These are phyloP conservation scores for Hydrozoanthus gracilis DNA, from an alignment of 92 coral and sea anemone species.

Conservation along the genomic window DNA sequence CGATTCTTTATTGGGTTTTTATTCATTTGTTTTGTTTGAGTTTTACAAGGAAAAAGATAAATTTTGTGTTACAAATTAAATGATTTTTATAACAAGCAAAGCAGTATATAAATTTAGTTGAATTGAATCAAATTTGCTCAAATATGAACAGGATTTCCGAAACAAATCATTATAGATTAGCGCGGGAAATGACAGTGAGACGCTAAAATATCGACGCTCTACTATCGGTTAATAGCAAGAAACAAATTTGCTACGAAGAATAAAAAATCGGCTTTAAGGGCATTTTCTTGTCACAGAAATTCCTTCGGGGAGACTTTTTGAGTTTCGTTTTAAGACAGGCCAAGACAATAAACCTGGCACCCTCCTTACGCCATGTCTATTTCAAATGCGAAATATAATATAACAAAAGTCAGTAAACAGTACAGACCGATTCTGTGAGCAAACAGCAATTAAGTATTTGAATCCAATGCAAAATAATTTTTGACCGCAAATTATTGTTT, in stretches of 20 bases:
- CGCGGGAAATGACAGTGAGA: neutral
- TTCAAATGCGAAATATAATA: neutral
- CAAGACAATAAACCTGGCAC: neutral
- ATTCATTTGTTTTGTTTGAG: too few relatives aligned
- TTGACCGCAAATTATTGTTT: neutral
- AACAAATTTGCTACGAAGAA: neutral
- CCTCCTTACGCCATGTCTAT: neutral
- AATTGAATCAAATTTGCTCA: neutral
- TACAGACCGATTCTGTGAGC: neutral
- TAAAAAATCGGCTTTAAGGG: neutral
- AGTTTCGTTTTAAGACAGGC: neutral
- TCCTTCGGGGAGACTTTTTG: neutral
- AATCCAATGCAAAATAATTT: neutral
- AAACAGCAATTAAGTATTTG: neutral
- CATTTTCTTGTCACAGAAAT: neutral
- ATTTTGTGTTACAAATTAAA: neutral
- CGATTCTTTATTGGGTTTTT: too few relatives aligned
- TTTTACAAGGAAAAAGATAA: neutral
- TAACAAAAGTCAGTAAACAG: neutral
- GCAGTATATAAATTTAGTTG: neutral
- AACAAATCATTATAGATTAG: neutral
- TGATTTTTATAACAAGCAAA: neutral
- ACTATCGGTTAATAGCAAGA: neutral
- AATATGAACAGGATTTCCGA: neutral
- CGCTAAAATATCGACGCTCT: neutral